Conservation (phyloP, 1,140 invertebrate genomes). For the Eurosta solidaginis region DNA sequence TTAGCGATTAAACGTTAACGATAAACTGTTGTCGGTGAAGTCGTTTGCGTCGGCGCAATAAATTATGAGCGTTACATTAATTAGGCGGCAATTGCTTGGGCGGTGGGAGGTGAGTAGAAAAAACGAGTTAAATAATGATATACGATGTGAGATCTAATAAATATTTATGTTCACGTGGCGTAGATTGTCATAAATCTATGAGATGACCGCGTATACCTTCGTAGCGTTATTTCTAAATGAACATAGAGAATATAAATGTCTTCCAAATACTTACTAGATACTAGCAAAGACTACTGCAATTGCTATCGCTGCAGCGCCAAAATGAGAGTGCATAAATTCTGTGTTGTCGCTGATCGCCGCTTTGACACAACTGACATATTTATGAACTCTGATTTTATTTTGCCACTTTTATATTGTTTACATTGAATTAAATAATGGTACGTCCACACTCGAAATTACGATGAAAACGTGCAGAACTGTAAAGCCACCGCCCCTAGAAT, state of each 20-base stretch:
- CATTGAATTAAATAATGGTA: neutral
- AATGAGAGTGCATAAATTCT: slow-evolving; percentile 11
- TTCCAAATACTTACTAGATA: neutral
- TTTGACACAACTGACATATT: slow-evolving; percentile 5
- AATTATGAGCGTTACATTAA: slow-evolving; percentile 16
- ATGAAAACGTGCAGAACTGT: neutral
- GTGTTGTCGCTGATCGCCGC: slow-evolving; percentile 9
- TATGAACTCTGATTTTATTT: neutral
- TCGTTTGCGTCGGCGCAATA: neutral
- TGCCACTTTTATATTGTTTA: neutral
- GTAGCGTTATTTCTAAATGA: neutral
- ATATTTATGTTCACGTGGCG: neutral
- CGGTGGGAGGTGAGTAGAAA: neutral
- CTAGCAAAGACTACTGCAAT: too few species aligned
- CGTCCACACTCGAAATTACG: neutral
- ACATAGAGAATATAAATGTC: neutral
- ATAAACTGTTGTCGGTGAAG: neutral
- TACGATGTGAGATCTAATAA: too few species aligned
- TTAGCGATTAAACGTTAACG: neutral
- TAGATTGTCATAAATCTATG: slow-evolving; percentile 11
- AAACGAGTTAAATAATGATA: neutral
- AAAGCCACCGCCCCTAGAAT: slow-evolving; percentile 5
- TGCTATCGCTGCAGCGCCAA: too few species aligned
- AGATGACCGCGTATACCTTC: neutral
- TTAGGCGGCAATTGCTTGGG: slow-evolving; percentile 8